Evolutionary conservation across 2,797 vertebrate genomes (phyloP).

Genomic region (Cirrhinus mrigala): DNA sequence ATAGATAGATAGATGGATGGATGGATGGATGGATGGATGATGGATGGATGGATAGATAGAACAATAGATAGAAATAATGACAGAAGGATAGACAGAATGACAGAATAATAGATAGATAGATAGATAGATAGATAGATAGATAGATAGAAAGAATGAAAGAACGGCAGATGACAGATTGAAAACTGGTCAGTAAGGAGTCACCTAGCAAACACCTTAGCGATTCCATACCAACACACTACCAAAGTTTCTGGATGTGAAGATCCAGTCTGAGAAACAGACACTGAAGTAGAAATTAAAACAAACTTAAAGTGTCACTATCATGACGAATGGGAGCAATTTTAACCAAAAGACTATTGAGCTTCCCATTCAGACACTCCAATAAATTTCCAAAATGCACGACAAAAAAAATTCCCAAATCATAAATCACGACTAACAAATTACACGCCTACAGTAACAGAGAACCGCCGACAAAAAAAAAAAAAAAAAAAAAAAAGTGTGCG

Average conservation of each 20-base stretch:
- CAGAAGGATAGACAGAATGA: too few relatives aligned
- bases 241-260: not conserved
- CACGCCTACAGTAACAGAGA: constrained; percentile 18
- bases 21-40: too few relatives aligned
- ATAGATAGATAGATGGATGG: too few relatives aligned
- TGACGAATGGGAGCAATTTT: constrained; percentile 44
- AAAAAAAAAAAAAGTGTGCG: not conserved
- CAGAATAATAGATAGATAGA: too few relatives aligned
- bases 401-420: constrained; percentile 37
- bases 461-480: not conserved
- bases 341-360: constrained; percentile 34
- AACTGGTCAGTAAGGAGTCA: not conserved
- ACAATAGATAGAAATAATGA: too few relatives aligned
- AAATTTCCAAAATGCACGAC: constrained; percentile 40
- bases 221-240: not conserved
- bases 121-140: too few relatives aligned
- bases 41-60: too few relatives aligned
- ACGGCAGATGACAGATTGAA: too few relatives aligned
- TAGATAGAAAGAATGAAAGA: too few relatives aligned
- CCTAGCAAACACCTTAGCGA: not conserved
- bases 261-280: constrained; percentile 17
- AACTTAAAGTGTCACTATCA: constrained; percentile 41
- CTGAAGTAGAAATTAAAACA: constrained; percentile 33
- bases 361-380: constrained; percentile 41
- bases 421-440: constrained; percentile 48